Evolutionary conservation across 1,140 invertebrate genomes (phyloP).

Genomic region (Drosophila lacertosa): DNA sequence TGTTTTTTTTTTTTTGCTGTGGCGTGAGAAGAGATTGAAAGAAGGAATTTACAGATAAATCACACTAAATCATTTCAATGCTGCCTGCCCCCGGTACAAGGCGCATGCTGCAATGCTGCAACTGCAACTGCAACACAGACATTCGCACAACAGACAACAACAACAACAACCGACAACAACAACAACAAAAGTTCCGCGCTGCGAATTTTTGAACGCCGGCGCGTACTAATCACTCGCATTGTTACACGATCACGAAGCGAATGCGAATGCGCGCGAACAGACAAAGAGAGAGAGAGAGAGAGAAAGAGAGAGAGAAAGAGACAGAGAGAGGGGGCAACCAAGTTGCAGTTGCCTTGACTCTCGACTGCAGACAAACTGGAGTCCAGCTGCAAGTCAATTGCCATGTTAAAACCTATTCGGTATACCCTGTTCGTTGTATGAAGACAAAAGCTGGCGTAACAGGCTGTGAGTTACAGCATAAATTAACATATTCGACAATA

Average conservation of each 20-base stretch:
- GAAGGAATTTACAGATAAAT: constrained; percentile 81
- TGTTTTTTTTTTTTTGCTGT: constrained; percentile 26
- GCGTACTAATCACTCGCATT: constrained; percentile 82
- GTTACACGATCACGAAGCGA: constrained; percentile 70
- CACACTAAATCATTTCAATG: constrained; percentile 82
- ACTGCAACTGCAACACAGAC: constrained; percentile 10
- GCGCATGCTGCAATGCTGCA: constrained; percentile 77
- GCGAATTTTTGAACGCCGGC: constrained; percentile 75
- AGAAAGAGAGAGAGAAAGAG: not conserved
- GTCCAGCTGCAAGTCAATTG: constrained; percentile 31
- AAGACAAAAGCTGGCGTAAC: not conserved
- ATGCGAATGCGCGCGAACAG: not conserved
- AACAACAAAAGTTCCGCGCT: constrained; percentile 37
- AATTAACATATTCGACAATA: no score
- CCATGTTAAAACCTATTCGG: constrained; percentile 12
- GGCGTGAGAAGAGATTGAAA: constrained; percentile 82
- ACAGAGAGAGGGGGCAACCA: not conserved
- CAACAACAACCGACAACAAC: constrained; percentile 7
- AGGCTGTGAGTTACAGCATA: no score
- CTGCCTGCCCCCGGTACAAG: constrained; percentile 42
- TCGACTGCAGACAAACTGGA: constrained; percentile 40
- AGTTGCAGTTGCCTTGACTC: constrained; percentile 27
- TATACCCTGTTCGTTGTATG: not conserved
- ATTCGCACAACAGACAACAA: constrained; percentile 27
- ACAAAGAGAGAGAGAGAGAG: not conserved